phyloP scores from a whole-genome alignment of 2,113 vertebrate genomes.

The Chroicocephalus ridibundus region DNA sequence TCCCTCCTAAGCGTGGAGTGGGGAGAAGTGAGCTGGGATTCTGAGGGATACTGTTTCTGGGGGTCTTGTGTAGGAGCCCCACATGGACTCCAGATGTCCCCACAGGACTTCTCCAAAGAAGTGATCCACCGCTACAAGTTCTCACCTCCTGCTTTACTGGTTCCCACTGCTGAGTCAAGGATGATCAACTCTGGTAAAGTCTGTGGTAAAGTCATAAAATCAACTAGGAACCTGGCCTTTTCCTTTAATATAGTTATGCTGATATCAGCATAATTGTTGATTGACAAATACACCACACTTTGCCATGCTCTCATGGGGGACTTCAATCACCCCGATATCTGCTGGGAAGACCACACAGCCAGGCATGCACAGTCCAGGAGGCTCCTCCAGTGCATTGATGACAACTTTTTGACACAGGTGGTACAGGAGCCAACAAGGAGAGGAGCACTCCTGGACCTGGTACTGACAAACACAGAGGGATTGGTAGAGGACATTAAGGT shows the following conservation, averaged over 20 bases:
- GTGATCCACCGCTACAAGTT: rapidly evolving
- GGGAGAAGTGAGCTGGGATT: background rate
- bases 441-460: no score
- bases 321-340: no score
- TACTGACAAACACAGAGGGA: no score
- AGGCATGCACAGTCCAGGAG: no score
- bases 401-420: no score
- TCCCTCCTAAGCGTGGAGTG: background rate
- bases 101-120: background rate
- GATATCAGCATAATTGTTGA: background rate
- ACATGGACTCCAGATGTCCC: background rate
- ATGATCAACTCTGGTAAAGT: background rate
- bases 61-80: background rate
- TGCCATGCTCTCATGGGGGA: no score
- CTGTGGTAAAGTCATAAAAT: background rate
- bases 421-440: no score
- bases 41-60: background rate
- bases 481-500: no score
- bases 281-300: background rate
- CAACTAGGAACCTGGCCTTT: background rate
- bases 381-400: no score
- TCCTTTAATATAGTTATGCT: background rate
- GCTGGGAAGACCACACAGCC: no score
- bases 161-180: background rate
- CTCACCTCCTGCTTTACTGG: background rate